phyloP scores from a whole-genome alignment of 37 sponge, comb jelly and placozoan genomes.

The Ianthella basta region DNA sequence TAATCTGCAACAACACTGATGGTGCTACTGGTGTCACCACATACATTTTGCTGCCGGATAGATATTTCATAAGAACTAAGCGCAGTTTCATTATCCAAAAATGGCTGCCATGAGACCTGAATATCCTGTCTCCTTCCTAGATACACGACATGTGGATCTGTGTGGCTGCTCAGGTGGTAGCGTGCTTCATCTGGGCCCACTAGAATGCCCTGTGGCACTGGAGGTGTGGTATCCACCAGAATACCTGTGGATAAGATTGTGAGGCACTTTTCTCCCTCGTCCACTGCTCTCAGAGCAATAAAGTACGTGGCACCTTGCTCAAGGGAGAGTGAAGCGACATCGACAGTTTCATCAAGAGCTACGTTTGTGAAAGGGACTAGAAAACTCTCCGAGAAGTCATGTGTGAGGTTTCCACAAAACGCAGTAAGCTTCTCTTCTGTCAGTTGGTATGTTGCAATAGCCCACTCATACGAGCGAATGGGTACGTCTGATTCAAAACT shows the following conservation, averaged over 20 bases:
- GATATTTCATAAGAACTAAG: constrained; percentile 66
- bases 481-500: constrained; percentile 76
- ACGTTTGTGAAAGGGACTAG: constrained; percentile 57
- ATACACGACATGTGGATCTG: constrained; percentile 39
- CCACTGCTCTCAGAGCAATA: constrained; percentile 73
- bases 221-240: constrained; percentile 71
- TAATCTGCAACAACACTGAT: not conserved
- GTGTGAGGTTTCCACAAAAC: constrained; percentile 48
- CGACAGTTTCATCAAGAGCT: constrained; percentile 38
- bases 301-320: constrained; percentile 68
- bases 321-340: constrained; percentile 35
- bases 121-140: constrained; percentile 18
- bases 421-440: constrained; percentile 10
- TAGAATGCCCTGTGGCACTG: constrained; percentile 21
- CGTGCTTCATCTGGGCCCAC: constrained; percentile 33
- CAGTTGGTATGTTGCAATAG: constrained; percentile 38
- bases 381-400: constrained; percentile 41
- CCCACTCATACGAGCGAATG: constrained; percentile 77
- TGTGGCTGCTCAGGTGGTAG: not conserved
- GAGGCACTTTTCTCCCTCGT: constrained; percentile 73
- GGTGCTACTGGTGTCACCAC: constrained; percentile 10
- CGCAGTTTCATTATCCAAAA: constrained; percentile 67
- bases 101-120: constrained; percentile 52
- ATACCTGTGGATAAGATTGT: constrained; percentile 32
- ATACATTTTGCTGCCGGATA: constrained; percentile 36